Percentiles rank a stretch among this genome's conserved stretches.
phyloP scores from a whole-genome alignment of 2,797 vertebrate species.

The Pseudochaenichthys georgianus region DNA sequence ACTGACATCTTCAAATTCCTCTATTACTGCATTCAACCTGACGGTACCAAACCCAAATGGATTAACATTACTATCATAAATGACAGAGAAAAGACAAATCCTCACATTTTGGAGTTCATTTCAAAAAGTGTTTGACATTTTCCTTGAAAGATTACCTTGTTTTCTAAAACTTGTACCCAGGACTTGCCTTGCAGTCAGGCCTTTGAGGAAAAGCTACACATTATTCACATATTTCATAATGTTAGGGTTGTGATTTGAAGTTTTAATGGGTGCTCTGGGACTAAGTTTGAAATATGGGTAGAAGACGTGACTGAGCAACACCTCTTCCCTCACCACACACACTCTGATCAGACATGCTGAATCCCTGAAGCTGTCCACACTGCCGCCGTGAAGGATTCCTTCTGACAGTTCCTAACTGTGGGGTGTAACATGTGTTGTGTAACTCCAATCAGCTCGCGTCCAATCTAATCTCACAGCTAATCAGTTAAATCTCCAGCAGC shows the following conservation, averaged over 20 bases:
- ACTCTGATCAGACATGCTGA: neutral
- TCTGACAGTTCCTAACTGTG: neutral
- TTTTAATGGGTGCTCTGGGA: neutral
- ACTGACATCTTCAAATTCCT: neutral
- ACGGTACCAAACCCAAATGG: neutral
- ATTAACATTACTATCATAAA: neutral
- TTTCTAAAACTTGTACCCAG: too few species aligned
- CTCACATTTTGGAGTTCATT: neutral
- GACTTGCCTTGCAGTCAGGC: neutral
- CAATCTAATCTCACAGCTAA: constrained; percentile 25
- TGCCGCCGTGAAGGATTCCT: neutral
- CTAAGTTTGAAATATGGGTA: neutral
- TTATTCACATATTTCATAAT: neutral
- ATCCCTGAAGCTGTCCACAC: neutral
- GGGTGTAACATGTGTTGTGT: constrained; percentile 8
- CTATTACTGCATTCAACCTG: neutral
- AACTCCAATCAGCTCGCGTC: constrained; percentile 10
- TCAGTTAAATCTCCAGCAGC: constrained; percentile 16
- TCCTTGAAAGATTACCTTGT: too few species aligned
- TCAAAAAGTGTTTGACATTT: neutral
- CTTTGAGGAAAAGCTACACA: neutral
- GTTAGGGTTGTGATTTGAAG: neutral
- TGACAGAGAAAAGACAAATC: neutral
- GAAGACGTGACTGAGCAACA: neutral
- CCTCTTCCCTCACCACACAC: neutral